phyloP scores from a whole-genome alignment of 2,888 invertebrate genomes.

The Neoaliturus tenellus region DNA sequence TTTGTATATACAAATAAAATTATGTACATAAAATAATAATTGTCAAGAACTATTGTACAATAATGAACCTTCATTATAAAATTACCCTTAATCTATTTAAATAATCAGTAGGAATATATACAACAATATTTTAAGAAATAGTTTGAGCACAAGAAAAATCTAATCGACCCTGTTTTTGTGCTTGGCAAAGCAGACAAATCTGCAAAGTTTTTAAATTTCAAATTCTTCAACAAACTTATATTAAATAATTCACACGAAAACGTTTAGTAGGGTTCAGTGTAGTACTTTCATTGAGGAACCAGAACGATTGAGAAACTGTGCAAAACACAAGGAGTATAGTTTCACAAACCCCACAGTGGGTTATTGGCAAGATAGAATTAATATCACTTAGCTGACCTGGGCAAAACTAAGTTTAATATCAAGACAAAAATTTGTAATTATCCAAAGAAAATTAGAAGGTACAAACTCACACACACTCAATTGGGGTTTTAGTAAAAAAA shows the following conservation, averaged over 20 bases:
- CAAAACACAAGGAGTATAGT: not conserved
- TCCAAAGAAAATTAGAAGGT: not conserved
- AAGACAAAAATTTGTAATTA: not conserved
- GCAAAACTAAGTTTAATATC: too few relatives aligned
- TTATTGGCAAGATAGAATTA: not conserved
- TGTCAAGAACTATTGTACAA: conserved; percentile 30
- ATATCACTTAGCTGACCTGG: not conserved
- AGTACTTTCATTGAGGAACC: not conserved
- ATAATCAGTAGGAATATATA: conserved; percentile 43
- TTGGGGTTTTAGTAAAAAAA: not conserved
- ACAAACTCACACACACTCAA: not conserved
- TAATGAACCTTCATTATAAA: conserved; percentile 45
- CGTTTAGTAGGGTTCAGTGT: not conserved
- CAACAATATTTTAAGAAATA: conserved; percentile 22
- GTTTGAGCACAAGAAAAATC: conserved; percentile 29
- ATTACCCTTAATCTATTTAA: conserved; percentile 53
- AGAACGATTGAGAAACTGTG: not conserved
- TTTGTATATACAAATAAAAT: conserved; percentile 49
- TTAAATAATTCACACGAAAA: not conserved
- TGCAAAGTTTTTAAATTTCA: not conserved
- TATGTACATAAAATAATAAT: conserved; percentile 38
- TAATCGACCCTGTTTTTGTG: not conserved
- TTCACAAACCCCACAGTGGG: not conserved
- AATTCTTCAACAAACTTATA: not conserved
- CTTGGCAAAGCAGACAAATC: not conserved